These are phyloP conservation scores for Abrostola tripartita DNA, from an alignment of 2,888 invertebrate genomes.

Conservation along the genomic window DNA sequence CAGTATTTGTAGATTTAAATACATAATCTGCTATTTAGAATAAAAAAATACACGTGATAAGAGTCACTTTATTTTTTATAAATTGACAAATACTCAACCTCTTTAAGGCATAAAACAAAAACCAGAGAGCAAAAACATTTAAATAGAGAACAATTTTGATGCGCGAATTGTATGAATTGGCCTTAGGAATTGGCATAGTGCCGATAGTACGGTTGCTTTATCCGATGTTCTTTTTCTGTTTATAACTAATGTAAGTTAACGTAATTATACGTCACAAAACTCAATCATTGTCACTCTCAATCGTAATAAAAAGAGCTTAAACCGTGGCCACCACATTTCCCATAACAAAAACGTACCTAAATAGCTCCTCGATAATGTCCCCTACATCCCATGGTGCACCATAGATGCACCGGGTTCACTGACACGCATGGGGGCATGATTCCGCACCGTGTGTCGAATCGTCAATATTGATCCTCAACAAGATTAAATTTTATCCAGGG, in stretches of 20 bases:
- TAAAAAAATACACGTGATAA: slow-evolving; percentile 3
- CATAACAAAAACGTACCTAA: slow-evolving; percentile 60
- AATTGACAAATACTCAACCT: not conserved
- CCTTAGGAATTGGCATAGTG: no score
- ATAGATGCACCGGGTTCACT: slow-evolving; percentile 66
- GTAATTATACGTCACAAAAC: not conserved
- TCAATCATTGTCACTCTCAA: slow-evolving; percentile 7
- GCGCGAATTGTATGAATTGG: no score
- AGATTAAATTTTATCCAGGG: slow-evolving; percentile 40
- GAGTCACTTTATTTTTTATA: slow-evolving; percentile 10
- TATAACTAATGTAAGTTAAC: no score
- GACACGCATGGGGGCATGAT: slow-evolving; percentile 61
- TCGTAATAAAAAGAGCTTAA: slow-evolving; percentile 9
- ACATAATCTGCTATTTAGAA: not conserved
- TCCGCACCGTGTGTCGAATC: slow-evolving; percentile 58
- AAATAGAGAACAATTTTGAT: no score
- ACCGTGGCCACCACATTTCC: slow-evolving; percentile 46
- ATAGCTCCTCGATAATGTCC: slow-evolving; percentile 60
- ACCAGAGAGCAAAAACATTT: no score
- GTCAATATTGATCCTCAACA: slow-evolving; percentile 62
- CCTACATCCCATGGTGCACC: slow-evolving; percentile 60
- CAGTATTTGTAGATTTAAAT: no score
- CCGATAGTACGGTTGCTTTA: no score
- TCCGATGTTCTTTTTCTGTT: no score
- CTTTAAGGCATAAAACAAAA: not conserved